phyloP scores from a whole-genome alignment of 2,113 vertebrate genomes.

The Burhinus oedicnemus region DNA sequence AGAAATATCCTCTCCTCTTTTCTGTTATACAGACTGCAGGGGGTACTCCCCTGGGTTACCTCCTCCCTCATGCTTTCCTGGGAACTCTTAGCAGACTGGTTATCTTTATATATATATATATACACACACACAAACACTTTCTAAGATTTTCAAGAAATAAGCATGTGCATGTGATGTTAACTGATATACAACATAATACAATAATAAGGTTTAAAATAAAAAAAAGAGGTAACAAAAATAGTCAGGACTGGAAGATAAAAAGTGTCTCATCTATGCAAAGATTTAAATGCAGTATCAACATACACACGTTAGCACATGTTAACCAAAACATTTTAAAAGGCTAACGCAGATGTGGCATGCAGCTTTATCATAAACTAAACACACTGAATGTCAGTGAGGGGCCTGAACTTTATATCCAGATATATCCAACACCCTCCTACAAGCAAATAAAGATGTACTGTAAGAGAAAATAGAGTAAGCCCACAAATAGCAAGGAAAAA shows the following conservation, averaged over 20 bases:
- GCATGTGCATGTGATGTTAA: background rate
- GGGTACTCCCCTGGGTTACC: background rate
- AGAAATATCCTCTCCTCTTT: background rate
- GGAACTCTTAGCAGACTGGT: background rate
- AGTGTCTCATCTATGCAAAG: background rate
- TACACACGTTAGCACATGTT: background rate
- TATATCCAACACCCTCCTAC: background rate
- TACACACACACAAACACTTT: background rate
- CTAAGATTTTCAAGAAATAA: background rate
- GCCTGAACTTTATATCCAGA: background rate
- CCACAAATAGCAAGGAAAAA: background rate
- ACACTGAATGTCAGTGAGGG: background rate
- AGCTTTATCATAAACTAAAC: background rate
- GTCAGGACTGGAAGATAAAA: background rate
- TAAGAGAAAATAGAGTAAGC: background rate
- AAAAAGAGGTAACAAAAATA: background rate
- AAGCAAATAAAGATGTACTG: background rate
- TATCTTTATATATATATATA: background rate
- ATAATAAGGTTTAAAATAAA: background rate
- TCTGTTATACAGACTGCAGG: accelerated
- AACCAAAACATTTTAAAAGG: background rate
- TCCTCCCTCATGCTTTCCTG: background rate
- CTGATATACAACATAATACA: background rate
- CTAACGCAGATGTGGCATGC: background rate
- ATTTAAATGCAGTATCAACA: background rate